Base-by-base conservation (phyloP, 2,888 invertebrate species). In the Furcula furcula region DNA sequence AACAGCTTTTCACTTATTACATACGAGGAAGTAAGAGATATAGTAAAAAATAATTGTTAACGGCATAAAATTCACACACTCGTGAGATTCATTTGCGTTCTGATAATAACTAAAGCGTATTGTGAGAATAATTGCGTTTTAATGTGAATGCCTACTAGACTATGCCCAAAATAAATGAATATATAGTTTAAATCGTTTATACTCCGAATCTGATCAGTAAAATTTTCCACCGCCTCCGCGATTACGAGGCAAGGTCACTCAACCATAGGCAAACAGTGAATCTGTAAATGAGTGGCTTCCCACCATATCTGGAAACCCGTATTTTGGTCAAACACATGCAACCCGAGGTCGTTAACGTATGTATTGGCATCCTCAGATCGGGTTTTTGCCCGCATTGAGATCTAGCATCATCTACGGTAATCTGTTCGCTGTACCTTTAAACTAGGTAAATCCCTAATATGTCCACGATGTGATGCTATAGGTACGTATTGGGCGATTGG, bases 231-330 rank as follows among this genome's bases (percentile, higher is more conserved):
- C 32, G 31, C 41, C 38, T 54, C 46, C 55, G 52, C 40, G 52
- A 39, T 13, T 36, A 13, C 23, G 31, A 38, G 16, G 36, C 64
- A 72, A 76, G 74, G 74, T 68, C 67, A 58, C 31, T 50, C 36
- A 55, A 39, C 42, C 46, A 41, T 46, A 51, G 40, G 31, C 26
- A 46, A 28, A 41, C 19, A 52, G 36, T 30, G 36, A 55, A 54
- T 45, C 58, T 59, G 55, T 59, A 65, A 67, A 65, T 44, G 31
- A 39, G 50, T 34, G 39, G 53, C 54, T 48, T 59, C 65, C 46
- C 48, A 40, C 76, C 72, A 42, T 65, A 75, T 59, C 43, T 41
- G 70, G 76, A 55, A 72, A 62, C 66, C 70, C 66, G 60, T 54
- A 51, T 57, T 63, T 63, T 60, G 53, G 52, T 36, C 46, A 46